phyloP scores from a whole-genome alignment of 2,113 vertebrate species.

The Pomatostomus ruficeps region DNA sequence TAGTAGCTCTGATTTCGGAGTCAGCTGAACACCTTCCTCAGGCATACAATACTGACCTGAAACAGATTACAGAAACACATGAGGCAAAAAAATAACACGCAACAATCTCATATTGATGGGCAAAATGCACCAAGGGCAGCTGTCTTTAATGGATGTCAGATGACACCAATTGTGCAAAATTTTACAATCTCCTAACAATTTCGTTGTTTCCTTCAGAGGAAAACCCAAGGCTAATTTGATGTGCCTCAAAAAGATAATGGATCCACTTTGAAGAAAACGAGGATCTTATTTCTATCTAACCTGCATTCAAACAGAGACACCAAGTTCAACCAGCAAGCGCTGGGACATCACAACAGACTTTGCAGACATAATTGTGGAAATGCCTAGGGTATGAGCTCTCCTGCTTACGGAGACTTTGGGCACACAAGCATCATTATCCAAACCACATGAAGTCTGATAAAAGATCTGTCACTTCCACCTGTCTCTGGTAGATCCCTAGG shows the following conservation, averaged over 20 bases:
- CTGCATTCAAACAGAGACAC: not conserved
- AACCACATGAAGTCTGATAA: not conserved
- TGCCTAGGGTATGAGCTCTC: not conserved
- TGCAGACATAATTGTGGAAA: not conserved
- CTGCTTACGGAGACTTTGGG: not conserved
- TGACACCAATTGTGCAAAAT: not conserved
- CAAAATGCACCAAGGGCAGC: not conserved
- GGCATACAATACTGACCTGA: constrained; percentile 98
- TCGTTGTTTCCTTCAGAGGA: not conserved
- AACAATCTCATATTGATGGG: not conserved
- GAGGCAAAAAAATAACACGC: not conserved
- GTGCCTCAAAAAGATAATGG: not conserved
- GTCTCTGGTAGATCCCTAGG: not conserved
- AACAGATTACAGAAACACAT: not conserved
- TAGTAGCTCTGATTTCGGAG: constrained; percentile 84
- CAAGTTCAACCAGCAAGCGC: not conserved
- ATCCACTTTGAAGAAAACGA: not conserved
- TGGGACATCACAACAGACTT: not conserved
- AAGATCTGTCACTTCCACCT: not conserved
- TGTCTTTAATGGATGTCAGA: not conserved
- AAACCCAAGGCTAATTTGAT: not conserved
- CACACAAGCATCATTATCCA: not conserved
- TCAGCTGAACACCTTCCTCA: constrained; percentile 90
- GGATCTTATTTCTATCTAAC: not conserved
- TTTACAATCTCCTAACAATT: not conserved